Base-by-base conservation (phyloP, 2,888 invertebrate genomes). In the Apotomis capreana region DNA sequence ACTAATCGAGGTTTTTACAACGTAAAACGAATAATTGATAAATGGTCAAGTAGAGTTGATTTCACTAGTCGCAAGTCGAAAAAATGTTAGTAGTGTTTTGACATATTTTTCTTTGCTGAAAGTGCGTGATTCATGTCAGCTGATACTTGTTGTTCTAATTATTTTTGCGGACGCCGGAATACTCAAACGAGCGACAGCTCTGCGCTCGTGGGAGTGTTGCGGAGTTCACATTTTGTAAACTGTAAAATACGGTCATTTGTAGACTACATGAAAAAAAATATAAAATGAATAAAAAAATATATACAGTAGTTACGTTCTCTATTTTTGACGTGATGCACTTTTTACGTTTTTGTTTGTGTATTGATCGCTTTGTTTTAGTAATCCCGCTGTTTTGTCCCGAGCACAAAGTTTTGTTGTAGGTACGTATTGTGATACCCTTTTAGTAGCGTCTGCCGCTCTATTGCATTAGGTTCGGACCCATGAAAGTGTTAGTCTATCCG, bases 71-170 rank as follows among this genome's bases (percentile, higher is more conserved):
- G 93, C 93, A 92, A 89, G 92, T 91, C 89, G 92, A 91, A 91
- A 89, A 89, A 90, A 89, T 88, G 92, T 92, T 91, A 85, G 93
- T 94, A 93, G 94, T 93, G 94, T 94, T 94, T 94, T 94, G 94
- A 94, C 94, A 93, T 93, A 90, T 93, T 94, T 94, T 94, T 94
- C 93, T 93, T 93, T 93, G 93, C 93, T 93, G 93, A 93, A 93
- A 93, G 93, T 93, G 93, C 93, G 94, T 93, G 89, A 93, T 92
- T 94, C 93, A 92, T 93, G 93, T 91, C 93, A 94, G 94, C 94
- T 93, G 92, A 83, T 89, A 89, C 84, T 86, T 85, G 88, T 87
- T 85, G 82, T 85, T 88, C 85, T 80, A 85, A 87, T 88, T 88
- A 85, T 83, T 78, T 81, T 80, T 76, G 79, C 78, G 75, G 88